Evolutionary conservation across 1,140 invertebrate genomes (phyloP).

Genomic region (Pogonognathellus flavescens): DNA sequence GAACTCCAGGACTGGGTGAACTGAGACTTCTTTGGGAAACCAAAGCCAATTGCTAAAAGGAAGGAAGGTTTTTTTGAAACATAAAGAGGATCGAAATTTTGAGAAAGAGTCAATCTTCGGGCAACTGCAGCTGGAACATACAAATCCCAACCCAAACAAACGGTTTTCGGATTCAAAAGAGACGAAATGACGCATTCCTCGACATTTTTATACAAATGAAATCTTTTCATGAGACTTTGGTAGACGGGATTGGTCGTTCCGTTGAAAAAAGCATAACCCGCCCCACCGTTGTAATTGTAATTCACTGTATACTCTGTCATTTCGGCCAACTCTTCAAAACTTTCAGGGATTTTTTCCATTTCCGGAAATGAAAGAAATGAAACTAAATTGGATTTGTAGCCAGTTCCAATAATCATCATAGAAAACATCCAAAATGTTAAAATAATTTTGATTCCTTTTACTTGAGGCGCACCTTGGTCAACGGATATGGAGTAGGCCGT

Average conservation of each 20-base stretch:
- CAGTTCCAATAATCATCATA: constrained; percentile 53
- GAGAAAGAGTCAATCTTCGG: constrained; percentile 37
- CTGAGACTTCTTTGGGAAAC: constrained; percentile 31
- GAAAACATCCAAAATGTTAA: constrained; percentile 43
- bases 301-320: constrained; percentile 41
- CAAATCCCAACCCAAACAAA: constrained; percentile 41
- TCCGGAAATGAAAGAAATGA: constrained; percentile 53
- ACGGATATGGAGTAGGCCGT: constrained; percentile 9
- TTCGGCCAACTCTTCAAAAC: constrained; percentile 35
- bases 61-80: background rate
- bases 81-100: background rate
- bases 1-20: constrained; percentile 18
- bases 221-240: background rate
- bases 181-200: constrained; percentile 21
- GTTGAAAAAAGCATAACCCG: constrained; percentile 33
- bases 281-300: constrained; percentile 26
- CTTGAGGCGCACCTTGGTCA: constrained; percentile 18
- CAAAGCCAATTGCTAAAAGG: background rate
- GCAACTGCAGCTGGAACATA: constrained; percentile 11
- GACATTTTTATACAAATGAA: background rate
- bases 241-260: background rate
- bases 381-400: constrained; percentile 57
- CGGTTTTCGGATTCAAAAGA: constrained; percentile 30
- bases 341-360: constrained; percentile 28
- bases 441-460: background rate